A percentile compares a stretch with the other conserved stretches of the same genome.
These are phyloP conservation scores for Thaumatotibia leucotreta DNA, from an alignment of 1,140 invertebrate genomes.

Conservation along the genomic window DNA sequence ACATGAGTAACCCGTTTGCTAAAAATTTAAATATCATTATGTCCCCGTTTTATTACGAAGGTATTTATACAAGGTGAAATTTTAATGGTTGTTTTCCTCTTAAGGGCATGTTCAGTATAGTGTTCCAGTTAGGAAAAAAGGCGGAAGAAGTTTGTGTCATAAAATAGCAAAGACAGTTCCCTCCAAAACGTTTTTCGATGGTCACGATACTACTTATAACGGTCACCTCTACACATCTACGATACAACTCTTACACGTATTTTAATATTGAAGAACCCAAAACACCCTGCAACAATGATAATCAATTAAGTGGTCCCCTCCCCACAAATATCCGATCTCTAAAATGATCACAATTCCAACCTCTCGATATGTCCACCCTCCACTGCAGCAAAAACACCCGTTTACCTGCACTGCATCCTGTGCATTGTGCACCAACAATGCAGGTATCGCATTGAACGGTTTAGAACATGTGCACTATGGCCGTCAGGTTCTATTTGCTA, in stretches of 20 bases:
- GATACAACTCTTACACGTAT: neutral
- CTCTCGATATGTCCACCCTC: slow-evolving; percentile 9
- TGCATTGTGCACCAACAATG: slow-evolving; percentile 18
- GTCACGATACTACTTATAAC: no score
- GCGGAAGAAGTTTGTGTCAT: no score
- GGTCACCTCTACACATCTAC: neutral
- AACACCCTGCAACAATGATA: neutral
- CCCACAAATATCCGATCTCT: neutral
- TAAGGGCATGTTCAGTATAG: no score
- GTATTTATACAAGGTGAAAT: no score
- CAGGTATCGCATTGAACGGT: neutral
- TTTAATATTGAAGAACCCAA: neutral
- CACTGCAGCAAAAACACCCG: slow-evolving; percentile 16
- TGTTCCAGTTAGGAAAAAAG: no score
- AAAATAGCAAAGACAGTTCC: no score
- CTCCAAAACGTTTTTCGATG: no score
- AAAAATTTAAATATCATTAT: no score
- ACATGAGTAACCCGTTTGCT: no score
- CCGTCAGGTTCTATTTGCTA: neutral
- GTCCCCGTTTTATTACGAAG: no score
- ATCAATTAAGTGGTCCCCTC: neutral
- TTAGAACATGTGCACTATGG: neutral
- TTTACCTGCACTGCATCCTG: slow-evolving; percentile 24
- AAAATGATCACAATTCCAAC: neutral
- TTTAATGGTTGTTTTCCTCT: no score